Conservation (phyloP, 2,113 vertebrate genomes). For the Verasper variegatus region DNA sequence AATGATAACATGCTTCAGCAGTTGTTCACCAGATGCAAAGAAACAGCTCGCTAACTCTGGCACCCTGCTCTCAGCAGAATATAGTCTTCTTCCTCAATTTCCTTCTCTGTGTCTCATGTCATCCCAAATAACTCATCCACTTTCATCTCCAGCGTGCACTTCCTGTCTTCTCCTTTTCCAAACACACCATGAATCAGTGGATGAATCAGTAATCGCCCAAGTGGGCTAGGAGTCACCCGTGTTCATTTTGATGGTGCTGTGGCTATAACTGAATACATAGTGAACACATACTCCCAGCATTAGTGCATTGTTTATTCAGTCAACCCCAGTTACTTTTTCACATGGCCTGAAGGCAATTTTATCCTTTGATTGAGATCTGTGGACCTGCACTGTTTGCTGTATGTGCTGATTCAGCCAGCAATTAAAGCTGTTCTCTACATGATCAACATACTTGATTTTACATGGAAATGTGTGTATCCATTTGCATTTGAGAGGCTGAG, state of each 20-base stretch:
- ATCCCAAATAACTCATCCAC: constrained; percentile 24
- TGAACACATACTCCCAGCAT: constrained; percentile 4
- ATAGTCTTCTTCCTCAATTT: constrained; percentile 36
- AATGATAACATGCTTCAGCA: constrained; percentile 24
- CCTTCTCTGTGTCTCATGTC: constrained; percentile 22
- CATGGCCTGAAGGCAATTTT: not conserved
- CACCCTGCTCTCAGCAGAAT: constrained; percentile 4
- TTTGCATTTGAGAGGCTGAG: constrained; percentile 11
- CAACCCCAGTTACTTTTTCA: not conserved
- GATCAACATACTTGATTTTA: constrained; percentile 14
- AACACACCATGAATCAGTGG: constrained; percentile 27
- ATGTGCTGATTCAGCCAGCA: constrained; percentile 2
- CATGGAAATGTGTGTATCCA: constrained; percentile 12
- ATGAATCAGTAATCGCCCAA: constrained; percentile 1
- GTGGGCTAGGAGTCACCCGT: constrained; percentile 19
- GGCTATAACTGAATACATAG: not conserved
- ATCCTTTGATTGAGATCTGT: constrained; percentile 33
- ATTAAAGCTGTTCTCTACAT: constrained; percentile 9
- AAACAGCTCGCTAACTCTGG: constrained; percentile 9
- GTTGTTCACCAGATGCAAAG: constrained; percentile 40
- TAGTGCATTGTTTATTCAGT: constrained; percentile 5
- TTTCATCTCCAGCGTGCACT: constrained; percentile 22
- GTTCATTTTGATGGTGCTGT: not conserved
- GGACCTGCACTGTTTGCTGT: not conserved
- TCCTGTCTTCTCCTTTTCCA: constrained; percentile 18